phyloP scores from a whole-genome alignment of 2,113 vertebrate species.

The Enhydra lutris region DNA sequence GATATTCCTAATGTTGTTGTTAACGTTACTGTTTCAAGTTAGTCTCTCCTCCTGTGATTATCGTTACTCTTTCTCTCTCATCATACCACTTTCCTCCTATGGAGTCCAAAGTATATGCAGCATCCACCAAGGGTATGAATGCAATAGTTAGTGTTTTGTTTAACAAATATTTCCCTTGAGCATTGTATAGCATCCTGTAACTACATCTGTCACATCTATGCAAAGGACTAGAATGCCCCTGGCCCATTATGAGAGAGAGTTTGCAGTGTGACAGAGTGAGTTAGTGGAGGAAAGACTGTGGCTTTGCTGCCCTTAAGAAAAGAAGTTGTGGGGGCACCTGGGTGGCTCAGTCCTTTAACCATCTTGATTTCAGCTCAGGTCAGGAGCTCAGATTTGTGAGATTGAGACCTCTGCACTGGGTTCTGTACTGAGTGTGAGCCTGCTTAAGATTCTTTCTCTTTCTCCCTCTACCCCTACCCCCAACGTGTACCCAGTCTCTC shows the following conservation, averaged over 20 bases:
- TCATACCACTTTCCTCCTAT: not conserved
- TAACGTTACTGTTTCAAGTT: not conserved
- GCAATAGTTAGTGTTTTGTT: not conserved
- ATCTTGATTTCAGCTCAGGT: not conserved
- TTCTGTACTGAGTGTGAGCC: not conserved
- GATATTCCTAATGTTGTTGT: not conserved
- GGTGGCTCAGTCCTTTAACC: not conserved
- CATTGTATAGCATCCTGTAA: not conserved
- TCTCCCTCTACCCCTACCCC: not conserved
- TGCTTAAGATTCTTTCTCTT: not conserved
- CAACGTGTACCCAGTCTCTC: not conserved
- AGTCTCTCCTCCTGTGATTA: not conserved
- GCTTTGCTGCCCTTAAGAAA: slow-evolving; percentile 6
- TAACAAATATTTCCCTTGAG: not conserved
- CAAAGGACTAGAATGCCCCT: not conserved
- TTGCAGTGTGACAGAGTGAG: not conserved
- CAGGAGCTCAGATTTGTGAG: not conserved
- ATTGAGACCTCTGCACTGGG: not conserved
- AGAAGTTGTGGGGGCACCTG: not conserved
- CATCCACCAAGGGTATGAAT: not conserved
- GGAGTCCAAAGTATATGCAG: not conserved
- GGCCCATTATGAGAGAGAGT: fast-evolving
- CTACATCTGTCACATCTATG: not conserved
- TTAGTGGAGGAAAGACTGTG: not conserved
- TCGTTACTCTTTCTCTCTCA: not conserved